Percentiles rank a stretch among this genome's conserved stretches.
Evolutionary conservation across 2,888 invertebrate species (phyloP).

Genomic region (Andrena bucephala): DNA sequence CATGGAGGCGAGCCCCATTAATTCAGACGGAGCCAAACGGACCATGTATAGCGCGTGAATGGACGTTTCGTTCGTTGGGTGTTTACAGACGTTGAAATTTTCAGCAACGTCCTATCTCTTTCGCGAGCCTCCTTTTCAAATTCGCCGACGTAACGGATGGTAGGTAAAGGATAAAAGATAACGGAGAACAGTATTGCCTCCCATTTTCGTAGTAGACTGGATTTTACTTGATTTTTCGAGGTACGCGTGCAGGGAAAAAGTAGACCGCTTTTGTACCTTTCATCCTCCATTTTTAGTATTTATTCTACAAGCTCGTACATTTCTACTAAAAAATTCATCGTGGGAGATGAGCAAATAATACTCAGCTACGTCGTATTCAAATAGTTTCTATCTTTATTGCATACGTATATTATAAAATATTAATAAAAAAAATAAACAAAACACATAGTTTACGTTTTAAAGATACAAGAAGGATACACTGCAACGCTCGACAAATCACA

Average conservation of each 20-base stretch:
- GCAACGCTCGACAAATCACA: neutral
- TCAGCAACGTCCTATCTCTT: neutral
- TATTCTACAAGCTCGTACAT: neutral
- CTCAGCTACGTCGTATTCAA: too few species aligned
- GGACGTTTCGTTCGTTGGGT: neutral
- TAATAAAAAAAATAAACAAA: too few species aligned
- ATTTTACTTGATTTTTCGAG: neutral
- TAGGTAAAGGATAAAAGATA: slow-evolving; percentile 15
- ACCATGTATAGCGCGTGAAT: slow-evolving; percentile 3
- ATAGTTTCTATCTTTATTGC: too few species aligned
- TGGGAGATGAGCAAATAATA: too few species aligned
- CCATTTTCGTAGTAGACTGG: neutral
- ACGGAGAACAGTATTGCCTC: slow-evolving; percentile 10
- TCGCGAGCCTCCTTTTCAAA: neutral
- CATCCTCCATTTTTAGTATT: neutral
- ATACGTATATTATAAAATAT: too few species aligned
- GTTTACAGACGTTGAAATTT: slow-evolving; percentile 31
- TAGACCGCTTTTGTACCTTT: neutral
- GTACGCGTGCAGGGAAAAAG: neutral
- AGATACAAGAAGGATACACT: neutral
- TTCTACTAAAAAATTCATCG: neutral
- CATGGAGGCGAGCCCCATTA: neutral
- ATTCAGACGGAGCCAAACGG: neutral
- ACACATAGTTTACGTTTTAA: too few species aligned
- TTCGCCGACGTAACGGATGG: neutral